phyloP scores from a whole-genome alignment of 2,888 invertebrate species.

The Eudasyphora cyanicolor region DNA sequence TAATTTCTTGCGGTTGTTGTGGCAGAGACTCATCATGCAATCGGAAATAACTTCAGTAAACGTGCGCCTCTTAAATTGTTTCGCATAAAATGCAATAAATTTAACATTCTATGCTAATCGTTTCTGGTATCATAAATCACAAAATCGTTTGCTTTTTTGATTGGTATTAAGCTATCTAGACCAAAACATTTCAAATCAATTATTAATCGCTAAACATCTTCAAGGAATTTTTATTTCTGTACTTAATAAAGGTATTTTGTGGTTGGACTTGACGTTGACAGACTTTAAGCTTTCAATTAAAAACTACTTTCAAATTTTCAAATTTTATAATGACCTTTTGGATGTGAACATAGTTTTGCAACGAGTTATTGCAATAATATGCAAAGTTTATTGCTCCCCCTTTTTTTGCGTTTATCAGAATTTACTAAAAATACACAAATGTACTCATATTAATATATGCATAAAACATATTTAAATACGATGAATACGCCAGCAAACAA shows the following conservation, averaged over 20 bases:
- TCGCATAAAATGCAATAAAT: too few relatives aligned
- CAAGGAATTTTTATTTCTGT: neutral
- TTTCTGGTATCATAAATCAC: neutral
- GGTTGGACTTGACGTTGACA: too few relatives aligned
- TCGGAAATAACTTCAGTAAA: too few relatives aligned
- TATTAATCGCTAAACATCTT: neutral
- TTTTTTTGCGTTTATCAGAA: constrained; percentile 28
- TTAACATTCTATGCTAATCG: neutral
- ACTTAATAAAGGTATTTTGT: too few relatives aligned
- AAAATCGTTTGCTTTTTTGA: constrained; percentile 24
- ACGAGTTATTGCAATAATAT: constrained; percentile 16
- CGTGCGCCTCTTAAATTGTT: too few relatives aligned
- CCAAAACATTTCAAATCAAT: neutral
- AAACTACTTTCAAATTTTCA: too few relatives aligned
- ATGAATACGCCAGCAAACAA: constrained; percentile 23
- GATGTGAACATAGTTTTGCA: neutral
- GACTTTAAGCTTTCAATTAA: too few relatives aligned
- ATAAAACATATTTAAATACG: neutral
- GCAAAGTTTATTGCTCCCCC: constrained; percentile 61
- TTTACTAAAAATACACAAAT: neutral
- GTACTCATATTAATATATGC: neutral
- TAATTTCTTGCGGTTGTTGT: too few relatives aligned
- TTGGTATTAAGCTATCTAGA: neutral
- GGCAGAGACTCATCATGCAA: too few relatives aligned
- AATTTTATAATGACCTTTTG: neutral